phyloP scores from a whole-genome alignment of 2,888 invertebrate species.

The Erebia ligea region DNA sequence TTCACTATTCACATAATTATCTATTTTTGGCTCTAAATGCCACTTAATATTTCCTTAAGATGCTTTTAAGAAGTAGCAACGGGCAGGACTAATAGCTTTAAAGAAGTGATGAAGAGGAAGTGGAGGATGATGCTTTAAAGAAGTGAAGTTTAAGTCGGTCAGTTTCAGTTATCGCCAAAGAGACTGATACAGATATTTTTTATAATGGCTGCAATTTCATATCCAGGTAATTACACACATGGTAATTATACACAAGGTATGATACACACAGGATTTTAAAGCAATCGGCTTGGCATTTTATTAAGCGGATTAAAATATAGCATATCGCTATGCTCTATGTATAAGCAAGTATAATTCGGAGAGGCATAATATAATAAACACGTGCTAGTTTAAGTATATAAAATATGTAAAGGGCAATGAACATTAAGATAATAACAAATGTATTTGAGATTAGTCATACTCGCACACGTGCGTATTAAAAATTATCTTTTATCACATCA shows the following conservation, averaged over 20 bases:
- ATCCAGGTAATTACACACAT: no score
- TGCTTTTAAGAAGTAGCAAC: no score
- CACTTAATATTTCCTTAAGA: background rate
- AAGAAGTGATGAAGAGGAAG: no score
- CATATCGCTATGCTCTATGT: background rate
- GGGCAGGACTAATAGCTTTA: no score
- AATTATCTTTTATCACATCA: conserved; percentile 23
- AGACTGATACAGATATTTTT: no score
- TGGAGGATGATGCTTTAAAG: no score
- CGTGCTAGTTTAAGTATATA: conserved; percentile 16
- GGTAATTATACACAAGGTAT: no score
- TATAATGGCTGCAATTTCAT: background rate
- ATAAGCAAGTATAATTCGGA: background rate
- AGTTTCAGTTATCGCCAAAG: no score
- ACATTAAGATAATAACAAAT: conserved; percentile 12
- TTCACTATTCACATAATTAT: no score
- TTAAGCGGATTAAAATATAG: background rate
- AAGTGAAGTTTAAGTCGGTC: no score
- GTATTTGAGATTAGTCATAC: conserved; percentile 22
- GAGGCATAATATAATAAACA: background rate
- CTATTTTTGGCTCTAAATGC: background rate
- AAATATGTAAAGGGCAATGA: conserved; percentile 16
- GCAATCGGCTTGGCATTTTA: background rate
- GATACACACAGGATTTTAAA: background rate
- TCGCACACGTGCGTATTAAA: conserved; percentile 9